Conservation (phyloP, 2,888 invertebrate species). For the Drosophila eohydei region DNA sequence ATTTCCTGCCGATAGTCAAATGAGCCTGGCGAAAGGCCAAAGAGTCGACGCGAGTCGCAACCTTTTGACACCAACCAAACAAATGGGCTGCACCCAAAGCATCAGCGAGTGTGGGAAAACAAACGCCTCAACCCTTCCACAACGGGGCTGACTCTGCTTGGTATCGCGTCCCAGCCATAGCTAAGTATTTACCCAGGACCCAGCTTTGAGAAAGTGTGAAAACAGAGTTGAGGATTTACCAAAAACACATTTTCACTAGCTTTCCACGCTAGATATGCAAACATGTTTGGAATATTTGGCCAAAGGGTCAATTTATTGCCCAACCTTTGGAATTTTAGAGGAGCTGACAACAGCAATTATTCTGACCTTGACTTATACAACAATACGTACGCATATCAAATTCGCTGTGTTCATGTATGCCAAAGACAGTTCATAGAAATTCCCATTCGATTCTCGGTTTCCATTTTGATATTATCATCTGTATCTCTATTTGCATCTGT, state of each 20-base stretch:
- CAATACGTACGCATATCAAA: too few relatives aligned
- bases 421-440: too few relatives aligned
- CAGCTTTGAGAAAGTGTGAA: conserved; percentile 9
- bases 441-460: too few relatives aligned
- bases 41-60: conserved; percentile 22
- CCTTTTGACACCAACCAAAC: conserved; percentile 39
- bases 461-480: neutral
- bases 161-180: neutral
- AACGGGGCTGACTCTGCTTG: neutral
- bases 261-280: neutral
- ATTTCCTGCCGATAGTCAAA: conserved; percentile 46
- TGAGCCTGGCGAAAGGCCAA: conserved; percentile 35
- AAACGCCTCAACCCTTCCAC: conserved; percentile 24
- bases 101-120: conserved; percentile 49
- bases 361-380: neutral
- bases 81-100: conserved; percentile 39
- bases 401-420: too few relatives aligned
- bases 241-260: neutral
- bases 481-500: neutral
- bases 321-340: neutral
- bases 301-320: conserved; percentile 1
- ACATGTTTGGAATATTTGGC: neutral
- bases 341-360: neutral
- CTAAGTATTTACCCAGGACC: conserved; percentile 19
- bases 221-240: neutral